Evolutionary conservation across 2,888 invertebrate genomes (phyloP).

Genomic region (Ophioninae sp.): DNA sequence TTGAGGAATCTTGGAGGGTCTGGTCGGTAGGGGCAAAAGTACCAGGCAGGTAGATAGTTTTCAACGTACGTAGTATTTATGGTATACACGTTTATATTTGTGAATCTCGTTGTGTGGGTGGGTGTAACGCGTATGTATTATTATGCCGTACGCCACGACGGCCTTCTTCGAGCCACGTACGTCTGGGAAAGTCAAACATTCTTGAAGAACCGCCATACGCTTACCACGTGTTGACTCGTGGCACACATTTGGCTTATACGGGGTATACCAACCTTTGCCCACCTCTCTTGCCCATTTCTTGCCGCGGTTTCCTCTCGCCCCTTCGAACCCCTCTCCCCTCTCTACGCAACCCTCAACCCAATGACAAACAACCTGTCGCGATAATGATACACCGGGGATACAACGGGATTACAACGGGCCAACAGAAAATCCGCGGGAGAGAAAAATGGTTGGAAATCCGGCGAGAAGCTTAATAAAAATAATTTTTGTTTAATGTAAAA

Average conservation of each 20-base stretch:
- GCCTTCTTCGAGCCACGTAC: slow-evolving; percentile 65
- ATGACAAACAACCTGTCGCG: slow-evolving; percentile 79
- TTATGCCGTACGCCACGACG: slow-evolving; percentile 25
- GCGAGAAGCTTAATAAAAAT: background rate
- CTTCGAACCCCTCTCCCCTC: slow-evolving; percentile 34
- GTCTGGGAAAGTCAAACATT: slow-evolving; percentile 81
- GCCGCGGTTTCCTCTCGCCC: slow-evolving; percentile 16
- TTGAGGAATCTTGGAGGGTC: slow-evolving; percentile 73
- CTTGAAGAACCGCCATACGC: slow-evolving; percentile 73
- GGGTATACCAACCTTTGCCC: slow-evolving; percentile 63
- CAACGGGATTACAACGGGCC: slow-evolving; percentile 69
- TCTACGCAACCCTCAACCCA: slow-evolving; percentile 48
- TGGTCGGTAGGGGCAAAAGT: slow-evolving; percentile 42
- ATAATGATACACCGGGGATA: slow-evolving; percentile 77
- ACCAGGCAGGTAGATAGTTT: slow-evolving; percentile 72
- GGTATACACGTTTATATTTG: slow-evolving; percentile 25
- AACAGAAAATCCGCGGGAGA: background rate
- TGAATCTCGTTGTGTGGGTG: background rate
- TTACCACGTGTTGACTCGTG: slow-evolving; percentile 77
- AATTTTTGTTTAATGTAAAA: background rate
- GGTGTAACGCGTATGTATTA: slow-evolving; percentile 6
- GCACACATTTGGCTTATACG: slow-evolving; percentile 76
- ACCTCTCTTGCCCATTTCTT: slow-evolving; percentile 56
- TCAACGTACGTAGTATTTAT: background rate
- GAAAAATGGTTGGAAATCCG: background rate